Evolutionary conservation across 2,797 vertebrate genomes (phyloP).

Genomic region (Bryconaethiops microstoma): DNA sequence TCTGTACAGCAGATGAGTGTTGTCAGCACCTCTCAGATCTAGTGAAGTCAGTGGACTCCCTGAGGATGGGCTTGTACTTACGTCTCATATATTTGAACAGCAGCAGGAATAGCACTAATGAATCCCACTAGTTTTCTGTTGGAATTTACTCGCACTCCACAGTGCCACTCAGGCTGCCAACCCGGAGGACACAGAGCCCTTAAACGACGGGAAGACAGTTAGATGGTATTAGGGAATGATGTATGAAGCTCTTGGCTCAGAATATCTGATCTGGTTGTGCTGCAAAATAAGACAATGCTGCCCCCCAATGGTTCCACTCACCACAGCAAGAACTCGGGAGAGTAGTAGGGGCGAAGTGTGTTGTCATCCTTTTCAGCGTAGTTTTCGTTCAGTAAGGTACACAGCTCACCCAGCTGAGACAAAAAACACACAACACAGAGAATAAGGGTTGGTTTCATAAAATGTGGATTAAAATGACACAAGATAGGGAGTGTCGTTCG

Average conservation of each 20-base stretch:
- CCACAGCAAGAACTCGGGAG: conserved; percentile 90
- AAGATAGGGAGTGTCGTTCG: background rate
- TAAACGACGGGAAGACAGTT: conserved; percentile 6
- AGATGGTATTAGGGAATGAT: conserved; percentile 9
- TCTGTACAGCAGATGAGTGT: too few relatives aligned
- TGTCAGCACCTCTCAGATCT: background rate
- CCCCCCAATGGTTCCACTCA: conserved; percentile 67
- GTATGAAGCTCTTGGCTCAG: background rate
- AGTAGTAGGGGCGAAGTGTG: conserved; percentile 88
- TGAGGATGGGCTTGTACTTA: conserved; percentile 71
- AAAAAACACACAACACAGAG: background rate
- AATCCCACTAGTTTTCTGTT: conserved; percentile 96
- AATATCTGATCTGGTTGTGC: background rate
- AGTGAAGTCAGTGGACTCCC: background rate
- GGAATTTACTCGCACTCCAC: conserved; percentile 87
- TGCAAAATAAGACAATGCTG: conserved; percentile 1
- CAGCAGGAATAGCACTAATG: conserved; percentile 90
- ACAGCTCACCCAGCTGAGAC: conserved; percentile 82
- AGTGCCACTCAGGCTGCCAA: conserved; percentile 91
- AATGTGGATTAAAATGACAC: background rate
- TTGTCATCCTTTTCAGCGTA: conserved; percentile 87
- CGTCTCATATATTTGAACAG: conserved; percentile 86
- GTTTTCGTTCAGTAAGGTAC: conserved; percentile 85
- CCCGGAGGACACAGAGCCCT: conserved; percentile 92
- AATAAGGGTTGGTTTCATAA: too few relatives aligned